Evolutionary conservation across 2,797 vertebrate species (phyloP).

Genomic region (Phoeniculus purpureus): DNA sequence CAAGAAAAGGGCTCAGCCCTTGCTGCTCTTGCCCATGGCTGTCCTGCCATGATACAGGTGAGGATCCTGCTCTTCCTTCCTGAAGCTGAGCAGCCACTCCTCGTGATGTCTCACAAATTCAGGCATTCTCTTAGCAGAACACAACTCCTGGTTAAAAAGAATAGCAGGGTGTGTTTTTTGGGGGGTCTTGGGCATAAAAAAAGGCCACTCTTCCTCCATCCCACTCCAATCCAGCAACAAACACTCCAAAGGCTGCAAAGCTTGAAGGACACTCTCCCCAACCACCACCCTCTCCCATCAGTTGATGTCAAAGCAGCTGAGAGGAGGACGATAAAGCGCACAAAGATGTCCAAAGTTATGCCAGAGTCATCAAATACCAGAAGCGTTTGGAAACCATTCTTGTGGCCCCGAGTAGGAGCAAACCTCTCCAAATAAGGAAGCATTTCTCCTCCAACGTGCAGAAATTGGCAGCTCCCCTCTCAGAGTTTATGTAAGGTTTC

Average conservation of each 20-base stretch:
- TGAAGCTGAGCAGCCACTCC: neutral
- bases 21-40: accelerated
- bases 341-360: constrained; percentile 39
- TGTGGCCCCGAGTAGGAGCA: constrained; percentile 44
- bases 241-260: neutral
- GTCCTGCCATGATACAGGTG: accelerated
- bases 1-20: neutral
- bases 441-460: constrained; percentile 38
- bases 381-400: constrained; percentile 33
- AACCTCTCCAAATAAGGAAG: constrained; percentile 65
- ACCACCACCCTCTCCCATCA: neutral
- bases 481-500: constrained; percentile 52
- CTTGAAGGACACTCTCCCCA: neutral
- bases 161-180: too few species aligned
- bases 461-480: constrained; percentile 57
- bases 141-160: neutral
- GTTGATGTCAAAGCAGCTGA: neutral
- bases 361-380: constrained; percentile 66
- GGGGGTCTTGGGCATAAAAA: neutral
- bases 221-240: neutral
- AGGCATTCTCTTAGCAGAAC: neutral
- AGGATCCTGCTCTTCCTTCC: neutral
- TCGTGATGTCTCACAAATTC: accelerated
- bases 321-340: neutral
- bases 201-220: neutral